Percentiles rank a stretch among this genome's conserved stretches.
Evolutionary conservation across 2,113 vertebrate species (phyloP).

Genomic region (Leptobrachium leishanense): DNA sequence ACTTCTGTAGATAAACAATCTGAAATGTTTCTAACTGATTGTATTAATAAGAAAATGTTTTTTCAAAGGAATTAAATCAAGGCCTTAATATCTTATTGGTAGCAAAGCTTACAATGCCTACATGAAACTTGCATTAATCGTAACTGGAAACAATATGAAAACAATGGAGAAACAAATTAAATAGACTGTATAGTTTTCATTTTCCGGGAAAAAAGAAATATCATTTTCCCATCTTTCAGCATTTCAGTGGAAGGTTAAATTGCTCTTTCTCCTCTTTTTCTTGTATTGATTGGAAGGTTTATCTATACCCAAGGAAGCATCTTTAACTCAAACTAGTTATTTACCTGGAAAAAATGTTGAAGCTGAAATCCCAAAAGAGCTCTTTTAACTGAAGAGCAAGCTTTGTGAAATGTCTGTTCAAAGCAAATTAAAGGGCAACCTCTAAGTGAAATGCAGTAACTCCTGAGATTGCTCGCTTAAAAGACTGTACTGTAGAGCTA

Average conservation of each 20-base stretch:
- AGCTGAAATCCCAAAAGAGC: slow-evolving; percentile 27
- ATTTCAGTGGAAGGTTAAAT: slow-evolving; percentile 31
- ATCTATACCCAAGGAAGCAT: slow-evolving; percentile 35
- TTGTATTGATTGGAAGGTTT: slow-evolving; percentile 38
- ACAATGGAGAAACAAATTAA: slow-evolving; percentile 8
- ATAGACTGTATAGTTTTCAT: background rate
- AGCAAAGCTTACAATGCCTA: background rate
- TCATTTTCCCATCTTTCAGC: slow-evolving; percentile 9
- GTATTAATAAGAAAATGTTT: no score
- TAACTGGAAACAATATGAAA: slow-evolving; percentile 3
- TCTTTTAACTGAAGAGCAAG: slow-evolving; percentile 26
- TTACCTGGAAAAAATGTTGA: slow-evolving; percentile 34
- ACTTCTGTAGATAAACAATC: no score
- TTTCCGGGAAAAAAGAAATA: background rate
- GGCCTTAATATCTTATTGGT: no score
- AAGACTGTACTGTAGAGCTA: background rate
- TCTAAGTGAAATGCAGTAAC: slow-evolving; percentile 24
- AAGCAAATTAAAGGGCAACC: slow-evolving; percentile 44
- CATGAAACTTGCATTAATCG: background rate
- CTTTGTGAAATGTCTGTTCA: slow-evolving; percentile 42
- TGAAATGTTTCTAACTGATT: no score
- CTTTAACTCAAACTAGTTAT: slow-evolving; percentile 40
- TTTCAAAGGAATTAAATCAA: no score
- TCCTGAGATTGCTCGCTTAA: background rate
- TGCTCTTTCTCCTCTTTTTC: slow-evolving; percentile 21